Evolutionary conservation across 2,797 vertebrate genomes (phyloP).

Genomic region (Poeciliopsis turneri): DNA sequence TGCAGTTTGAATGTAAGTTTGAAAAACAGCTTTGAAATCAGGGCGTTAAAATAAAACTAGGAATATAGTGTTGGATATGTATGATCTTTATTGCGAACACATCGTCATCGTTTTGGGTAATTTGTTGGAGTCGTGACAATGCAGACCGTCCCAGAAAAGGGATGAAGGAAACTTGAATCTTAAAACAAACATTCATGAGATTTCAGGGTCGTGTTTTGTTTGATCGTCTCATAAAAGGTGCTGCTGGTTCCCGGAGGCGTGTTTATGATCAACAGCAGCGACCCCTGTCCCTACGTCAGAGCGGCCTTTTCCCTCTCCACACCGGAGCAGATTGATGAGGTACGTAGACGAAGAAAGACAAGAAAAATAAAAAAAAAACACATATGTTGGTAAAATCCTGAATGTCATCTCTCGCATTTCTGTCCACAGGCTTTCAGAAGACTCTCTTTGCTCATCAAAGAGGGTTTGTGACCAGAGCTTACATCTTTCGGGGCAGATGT

Average conservation of each 20-base stretch:
- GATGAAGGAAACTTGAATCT: background rate
- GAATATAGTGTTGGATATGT: background rate
- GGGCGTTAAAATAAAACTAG: background rate
- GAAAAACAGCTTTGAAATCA: background rate
- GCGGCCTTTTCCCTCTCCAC: conserved; percentile 90
- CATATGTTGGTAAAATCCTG: background rate
- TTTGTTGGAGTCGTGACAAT: background rate
- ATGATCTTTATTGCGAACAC: background rate
- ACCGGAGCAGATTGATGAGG: conserved; percentile 90
- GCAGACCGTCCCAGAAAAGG: background rate
- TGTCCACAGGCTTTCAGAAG: conserved; percentile 87
- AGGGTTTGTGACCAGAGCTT: conserved; percentile 69
- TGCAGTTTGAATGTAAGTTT: background rate
- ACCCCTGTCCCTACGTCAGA: conserved; percentile 88
- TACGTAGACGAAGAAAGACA: conserved; percentile 46
- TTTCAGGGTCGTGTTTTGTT: background rate
- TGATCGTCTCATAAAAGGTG: conserved; percentile 76
- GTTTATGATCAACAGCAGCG: conserved; percentile 85
- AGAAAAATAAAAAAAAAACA: background rate
- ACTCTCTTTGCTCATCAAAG: conserved; percentile 89
- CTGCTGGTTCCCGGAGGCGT: conserved; percentile 88
- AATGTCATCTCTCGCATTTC: conserved; percentile 25
- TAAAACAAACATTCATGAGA: background rate
- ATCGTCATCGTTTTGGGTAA: background rate
- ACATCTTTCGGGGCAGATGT: background rate